Conservation (phyloP, 2,888 invertebrate genomes). For the Phania funesta region DNA sequence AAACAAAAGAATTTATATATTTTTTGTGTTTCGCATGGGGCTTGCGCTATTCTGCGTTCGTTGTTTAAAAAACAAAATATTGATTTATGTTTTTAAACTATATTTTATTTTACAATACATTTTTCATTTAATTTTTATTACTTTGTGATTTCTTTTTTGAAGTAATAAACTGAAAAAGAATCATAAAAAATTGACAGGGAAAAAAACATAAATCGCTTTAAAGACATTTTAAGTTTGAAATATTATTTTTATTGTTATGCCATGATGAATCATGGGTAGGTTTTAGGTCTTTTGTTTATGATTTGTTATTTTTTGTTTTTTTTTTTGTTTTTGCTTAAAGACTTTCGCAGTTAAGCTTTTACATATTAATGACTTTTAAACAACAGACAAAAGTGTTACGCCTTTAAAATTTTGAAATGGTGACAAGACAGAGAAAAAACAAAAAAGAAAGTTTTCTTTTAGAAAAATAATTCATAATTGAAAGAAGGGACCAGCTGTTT, state of each 20-base stretch:
- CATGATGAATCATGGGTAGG: conserved; percentile 37
- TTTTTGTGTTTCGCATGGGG: too few relatives aligned
- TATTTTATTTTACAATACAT: too few relatives aligned
- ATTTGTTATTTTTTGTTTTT: conserved; percentile 15
- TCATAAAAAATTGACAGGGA: too few relatives aligned
- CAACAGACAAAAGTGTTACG: conserved; percentile 32
- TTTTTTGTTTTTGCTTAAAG: conserved; percentile 25
- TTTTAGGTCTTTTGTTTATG: conserved; percentile 44
- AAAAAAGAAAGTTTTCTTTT: conserved; percentile 42
- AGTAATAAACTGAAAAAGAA: neutral
- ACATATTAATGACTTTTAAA: conserved; percentile 62
- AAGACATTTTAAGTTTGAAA: conserved; percentile 16
- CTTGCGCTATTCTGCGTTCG: too few relatives aligned
- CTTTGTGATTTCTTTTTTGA: neutral
- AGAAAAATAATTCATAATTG: too few relatives aligned
- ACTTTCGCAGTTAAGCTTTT: conserved; percentile 47
- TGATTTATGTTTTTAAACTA: too few relatives aligned
- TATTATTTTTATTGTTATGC: conserved; percentile 17
- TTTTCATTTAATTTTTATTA: neutral
- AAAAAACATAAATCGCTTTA: conserved; percentile 8
- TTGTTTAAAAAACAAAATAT: too few relatives aligned
- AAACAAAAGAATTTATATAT: too few relatives aligned
- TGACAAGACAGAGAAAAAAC: conserved; percentile 4
- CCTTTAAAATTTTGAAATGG: conserved; percentile 2
- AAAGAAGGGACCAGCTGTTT: too few relatives aligned